Conservation (phyloP, 2,113 vertebrate species). For the Nothocercus julius region DNA sequence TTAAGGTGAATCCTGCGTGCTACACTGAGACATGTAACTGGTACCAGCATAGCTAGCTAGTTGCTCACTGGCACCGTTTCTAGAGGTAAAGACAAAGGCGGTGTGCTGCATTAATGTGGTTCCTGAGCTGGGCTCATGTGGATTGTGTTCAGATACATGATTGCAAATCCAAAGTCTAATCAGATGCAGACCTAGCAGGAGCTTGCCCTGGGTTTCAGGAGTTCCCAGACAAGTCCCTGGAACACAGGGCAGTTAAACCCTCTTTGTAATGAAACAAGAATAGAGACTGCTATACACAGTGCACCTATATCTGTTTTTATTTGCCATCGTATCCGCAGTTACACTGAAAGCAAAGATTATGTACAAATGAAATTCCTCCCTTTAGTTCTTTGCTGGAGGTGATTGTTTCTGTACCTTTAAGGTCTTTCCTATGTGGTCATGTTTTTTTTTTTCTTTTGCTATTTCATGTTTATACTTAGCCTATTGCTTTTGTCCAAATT, state of each 20-base stretch:
- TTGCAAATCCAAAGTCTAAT: not conserved
- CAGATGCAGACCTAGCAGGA: not conserved
- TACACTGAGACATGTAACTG: not conserved
- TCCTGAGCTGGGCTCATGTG: not conserved
- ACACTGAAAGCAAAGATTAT: not conserved
- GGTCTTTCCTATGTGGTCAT: not conserved
- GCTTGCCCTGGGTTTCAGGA: not conserved
- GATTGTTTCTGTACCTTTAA: not conserved
- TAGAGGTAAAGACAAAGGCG: not conserved
- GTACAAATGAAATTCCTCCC: not conserved
- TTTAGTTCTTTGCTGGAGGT: not conserved
- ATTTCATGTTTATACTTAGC: not conserved
- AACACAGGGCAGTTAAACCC: not conserved
- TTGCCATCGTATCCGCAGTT: not conserved
- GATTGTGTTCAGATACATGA: not conserved
- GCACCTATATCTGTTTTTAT: not conserved
- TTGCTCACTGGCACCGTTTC: not conserved
- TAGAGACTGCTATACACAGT: not conserved
- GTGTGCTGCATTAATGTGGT: not conserved
- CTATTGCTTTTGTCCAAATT: not conserved
- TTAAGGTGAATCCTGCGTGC: not conserved
- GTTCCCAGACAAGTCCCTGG: rapidly evolving
- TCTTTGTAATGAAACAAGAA: not conserved
- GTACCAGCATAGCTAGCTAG: not conserved
- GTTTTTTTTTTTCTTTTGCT: not conserved